phyloP scores from a whole-genome alignment of 2,113 vertebrate genomes.

The Malurus alboscapulatus region DNA sequence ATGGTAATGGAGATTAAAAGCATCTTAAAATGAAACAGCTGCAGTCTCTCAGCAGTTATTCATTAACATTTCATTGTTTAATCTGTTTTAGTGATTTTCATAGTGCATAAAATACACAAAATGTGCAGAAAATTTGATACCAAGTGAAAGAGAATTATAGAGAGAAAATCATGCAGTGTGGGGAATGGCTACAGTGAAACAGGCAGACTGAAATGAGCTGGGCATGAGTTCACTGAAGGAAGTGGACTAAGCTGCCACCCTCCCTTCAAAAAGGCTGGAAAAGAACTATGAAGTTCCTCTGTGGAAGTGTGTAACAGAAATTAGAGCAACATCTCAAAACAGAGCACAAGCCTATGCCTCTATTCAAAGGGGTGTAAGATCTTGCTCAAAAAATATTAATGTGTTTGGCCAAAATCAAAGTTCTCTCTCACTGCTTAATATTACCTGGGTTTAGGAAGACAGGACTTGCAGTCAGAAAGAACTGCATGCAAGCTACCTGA shows the following conservation, averaged over 20 bases:
- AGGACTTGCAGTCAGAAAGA: background rate
- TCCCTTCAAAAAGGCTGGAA: background rate
- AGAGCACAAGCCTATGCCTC: background rate
- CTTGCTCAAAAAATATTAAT: background rate
- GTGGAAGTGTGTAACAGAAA: background rate
- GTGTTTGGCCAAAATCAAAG: background rate
- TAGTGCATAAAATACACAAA: slow-evolving; percentile 32
- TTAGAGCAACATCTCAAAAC: background rate
- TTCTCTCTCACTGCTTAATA: background rate
- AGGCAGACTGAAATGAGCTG: background rate
- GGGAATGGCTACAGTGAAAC: background rate
- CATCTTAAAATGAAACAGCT: slow-evolving; percentile 35
- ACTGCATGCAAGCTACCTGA: background rate
- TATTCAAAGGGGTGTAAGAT: background rate
- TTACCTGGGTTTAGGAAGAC: background rate
- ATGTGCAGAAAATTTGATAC: background rate
- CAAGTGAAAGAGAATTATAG: background rate
- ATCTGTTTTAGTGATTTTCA: slow-evolving; percentile 38
- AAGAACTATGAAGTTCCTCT: background rate
- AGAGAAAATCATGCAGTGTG: background rate
- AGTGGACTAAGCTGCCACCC: background rate
- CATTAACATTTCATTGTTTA: slow-evolving; percentile 34
- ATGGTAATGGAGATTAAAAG: slow-evolving; percentile 20
- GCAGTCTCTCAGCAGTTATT: slow-evolving; percentile 3
- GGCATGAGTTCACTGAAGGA: background rate